phyloP scores from a whole-genome alignment of 2,888 invertebrate species.

The Stenotaenia linearis region DNA sequence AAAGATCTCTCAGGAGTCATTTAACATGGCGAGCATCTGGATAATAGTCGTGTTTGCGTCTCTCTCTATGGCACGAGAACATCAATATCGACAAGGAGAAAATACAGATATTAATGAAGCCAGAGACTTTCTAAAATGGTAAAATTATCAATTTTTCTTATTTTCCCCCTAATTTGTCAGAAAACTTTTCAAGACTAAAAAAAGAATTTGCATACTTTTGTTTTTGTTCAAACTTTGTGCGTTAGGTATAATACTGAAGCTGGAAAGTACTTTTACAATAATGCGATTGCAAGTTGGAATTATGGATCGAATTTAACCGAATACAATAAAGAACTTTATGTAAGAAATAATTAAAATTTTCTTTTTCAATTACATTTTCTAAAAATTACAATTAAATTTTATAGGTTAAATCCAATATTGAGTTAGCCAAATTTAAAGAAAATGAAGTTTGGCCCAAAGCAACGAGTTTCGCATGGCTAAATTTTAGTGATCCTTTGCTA shows the following conservation, averaged over 20 bases:
- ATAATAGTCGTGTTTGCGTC: neutral
- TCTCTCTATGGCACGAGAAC: neutral
- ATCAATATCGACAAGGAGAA: neutral
- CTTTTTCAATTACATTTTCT: neutral
- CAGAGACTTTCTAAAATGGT: neutral
- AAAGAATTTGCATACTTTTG: neutral
- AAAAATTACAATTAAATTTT: neutral
- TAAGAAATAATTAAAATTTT: neutral
- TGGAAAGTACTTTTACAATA: neutral
- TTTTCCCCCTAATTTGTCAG: too few species aligned
- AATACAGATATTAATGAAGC: neutral
- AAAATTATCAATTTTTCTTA: neutral
- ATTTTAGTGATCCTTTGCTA: slow-evolving; percentile 62
- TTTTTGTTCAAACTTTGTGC: too few species aligned
- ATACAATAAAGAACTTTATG: neutral
- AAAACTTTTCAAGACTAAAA: too few species aligned
- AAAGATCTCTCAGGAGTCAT: neutral
- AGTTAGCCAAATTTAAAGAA: slow-evolving; percentile 54
- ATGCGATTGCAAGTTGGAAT: neutral
- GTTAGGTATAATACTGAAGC: neutral
- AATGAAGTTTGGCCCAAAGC: slow-evolving; percentile 70
- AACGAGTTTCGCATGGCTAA: slow-evolving; percentile 63
- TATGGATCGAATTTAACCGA: neutral
- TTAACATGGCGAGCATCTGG: neutral
- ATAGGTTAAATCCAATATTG: neutral